Conservation (phyloP, 2,797 vertebrate species). For the Otolemur crassicaudatus region DNA sequence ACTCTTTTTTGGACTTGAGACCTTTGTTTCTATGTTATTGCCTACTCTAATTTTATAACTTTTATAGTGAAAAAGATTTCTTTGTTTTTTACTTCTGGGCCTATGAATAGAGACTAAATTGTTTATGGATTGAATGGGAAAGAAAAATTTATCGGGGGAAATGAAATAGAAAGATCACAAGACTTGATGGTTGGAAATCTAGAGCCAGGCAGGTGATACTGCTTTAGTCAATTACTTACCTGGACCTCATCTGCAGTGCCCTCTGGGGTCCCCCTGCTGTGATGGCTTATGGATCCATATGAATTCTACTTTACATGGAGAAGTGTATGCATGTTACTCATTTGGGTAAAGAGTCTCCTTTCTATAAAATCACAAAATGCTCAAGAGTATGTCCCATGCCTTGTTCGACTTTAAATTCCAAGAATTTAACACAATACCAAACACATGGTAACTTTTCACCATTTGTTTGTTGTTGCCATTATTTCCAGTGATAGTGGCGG, state of each 20-base stretch:
- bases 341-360: not conserved
- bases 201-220: not conserved
- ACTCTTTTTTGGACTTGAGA: not conserved
- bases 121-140: not conserved
- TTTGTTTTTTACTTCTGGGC: not conserved
- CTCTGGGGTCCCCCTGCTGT: not conserved
- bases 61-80: not conserved
- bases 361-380: not conserved
- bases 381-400: not conserved
- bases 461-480: too few species aligned
- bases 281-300: not conserved
- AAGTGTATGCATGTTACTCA: not conserved
- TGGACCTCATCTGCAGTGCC: not conserved
- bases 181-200: not conserved
- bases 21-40: not conserved
- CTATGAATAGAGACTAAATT: not conserved
- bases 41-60: not conserved
- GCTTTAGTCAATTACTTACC: not conserved
- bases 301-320: not conserved
- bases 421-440: not conserved
- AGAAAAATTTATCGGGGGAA: not conserved
- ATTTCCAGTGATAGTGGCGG: not conserved
- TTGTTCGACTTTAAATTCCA: not conserved
- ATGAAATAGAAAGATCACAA: not conserved
- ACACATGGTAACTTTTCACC: not conserved